Percentiles rank a stretch among this genome's conserved stretches.
Evolutionary conservation across 2,797 vertebrate species (phyloP).

Genomic region (Pseudotriccus pelzelni): DNA sequence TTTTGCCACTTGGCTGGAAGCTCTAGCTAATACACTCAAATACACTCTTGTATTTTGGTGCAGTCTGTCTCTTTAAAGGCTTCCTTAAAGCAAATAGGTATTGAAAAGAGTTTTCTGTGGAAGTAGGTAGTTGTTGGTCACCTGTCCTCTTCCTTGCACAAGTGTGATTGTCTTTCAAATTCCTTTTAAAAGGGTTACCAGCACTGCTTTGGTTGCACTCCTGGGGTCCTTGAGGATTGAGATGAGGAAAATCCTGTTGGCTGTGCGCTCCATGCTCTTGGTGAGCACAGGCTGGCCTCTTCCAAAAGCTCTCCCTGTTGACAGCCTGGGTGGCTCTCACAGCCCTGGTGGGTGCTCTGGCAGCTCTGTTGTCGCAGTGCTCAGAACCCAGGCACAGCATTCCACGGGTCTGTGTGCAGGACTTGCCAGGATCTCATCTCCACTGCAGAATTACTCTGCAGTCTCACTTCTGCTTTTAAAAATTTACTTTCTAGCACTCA

Average conservation of each 20-base stretch:
- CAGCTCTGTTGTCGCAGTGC: background rate
- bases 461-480: background rate
- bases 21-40: background rate
- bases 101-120: background rate
- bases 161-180: background rate
- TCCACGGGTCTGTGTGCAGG: accelerated
- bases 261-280: background rate
- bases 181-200: background rate
- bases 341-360: background rate
- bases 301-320: background rate
- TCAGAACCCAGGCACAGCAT: accelerated
- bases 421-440: background rate
- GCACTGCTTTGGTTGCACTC: background rate
- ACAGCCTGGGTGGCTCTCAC: background rate
- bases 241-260: background rate
- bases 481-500: background rate
- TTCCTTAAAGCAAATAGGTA: background rate
- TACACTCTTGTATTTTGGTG: background rate
- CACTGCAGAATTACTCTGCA: background rate
- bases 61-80: background rate
- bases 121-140: background rate
- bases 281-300: background rate
- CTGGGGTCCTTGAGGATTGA: background rate
- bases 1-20: background rate
- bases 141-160: background rate